These are phyloP conservation scores for Drosophila arawakana DNA, from an alignment of 1,140 invertebrate species.

Conservation along the genomic window DNA sequence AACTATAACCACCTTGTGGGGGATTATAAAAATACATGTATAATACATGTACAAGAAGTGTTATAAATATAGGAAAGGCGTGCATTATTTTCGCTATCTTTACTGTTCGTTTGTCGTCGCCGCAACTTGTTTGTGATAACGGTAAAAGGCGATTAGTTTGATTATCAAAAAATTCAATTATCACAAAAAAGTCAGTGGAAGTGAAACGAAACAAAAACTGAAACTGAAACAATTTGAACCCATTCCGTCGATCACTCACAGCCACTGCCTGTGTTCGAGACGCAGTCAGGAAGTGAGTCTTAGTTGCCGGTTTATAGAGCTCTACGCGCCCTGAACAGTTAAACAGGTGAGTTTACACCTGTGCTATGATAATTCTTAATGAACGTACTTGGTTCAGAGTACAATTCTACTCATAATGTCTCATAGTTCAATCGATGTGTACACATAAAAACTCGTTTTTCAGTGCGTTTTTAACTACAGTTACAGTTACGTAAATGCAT, in stretches of 20 bases:
- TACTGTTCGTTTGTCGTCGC: background rate
- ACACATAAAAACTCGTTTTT: background rate
- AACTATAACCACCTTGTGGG: slow-evolving; percentile 36
- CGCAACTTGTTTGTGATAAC: slow-evolving; percentile 30
- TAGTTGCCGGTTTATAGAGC: slow-evolving; percentile 12
- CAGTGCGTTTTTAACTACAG: background rate
- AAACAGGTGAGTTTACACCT: slow-evolving; percentile 24
- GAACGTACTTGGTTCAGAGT: background rate
- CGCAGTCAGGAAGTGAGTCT: slow-evolving; percentile 30
- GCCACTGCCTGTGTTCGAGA: slow-evolving; percentile 20
- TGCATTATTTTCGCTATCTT: slow-evolving; percentile 31
- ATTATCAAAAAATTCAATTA: slow-evolving; percentile 28
- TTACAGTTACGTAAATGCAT: background rate
- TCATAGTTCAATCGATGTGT: background rate
- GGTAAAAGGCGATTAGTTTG: slow-evolving; percentile 46
- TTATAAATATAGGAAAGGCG: slow-evolving; percentile 22
- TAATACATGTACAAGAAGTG: background rate
- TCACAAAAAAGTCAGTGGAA: slow-evolving; percentile 19
- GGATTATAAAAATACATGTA: slow-evolving; percentile 20
- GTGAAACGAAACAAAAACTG: slow-evolving; percentile 16
- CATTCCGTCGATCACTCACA: slow-evolving; percentile 52
- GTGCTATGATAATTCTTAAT: background rate
- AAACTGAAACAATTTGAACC: slow-evolving; percentile 30
- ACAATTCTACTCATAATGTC: background rate
- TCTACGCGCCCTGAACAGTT: background rate